Evolutionary conservation across 2,888 invertebrate species (phyloP).

Genomic region (Poecilus cupreus): DNA sequence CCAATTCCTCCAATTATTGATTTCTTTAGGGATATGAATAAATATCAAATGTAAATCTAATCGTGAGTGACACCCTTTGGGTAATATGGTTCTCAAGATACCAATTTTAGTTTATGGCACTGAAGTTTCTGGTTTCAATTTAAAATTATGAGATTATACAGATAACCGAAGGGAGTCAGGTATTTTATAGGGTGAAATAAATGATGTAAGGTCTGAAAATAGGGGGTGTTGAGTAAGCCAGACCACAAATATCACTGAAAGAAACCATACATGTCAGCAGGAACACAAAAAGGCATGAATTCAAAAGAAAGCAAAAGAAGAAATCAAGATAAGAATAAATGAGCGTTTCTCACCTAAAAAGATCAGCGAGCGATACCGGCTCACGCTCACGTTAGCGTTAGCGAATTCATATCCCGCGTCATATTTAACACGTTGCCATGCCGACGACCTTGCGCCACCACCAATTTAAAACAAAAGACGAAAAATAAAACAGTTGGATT

Average conservation of each 20-base stretch:
- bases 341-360: not conserved
- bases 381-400: not conserved
- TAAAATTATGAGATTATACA: not conserved
- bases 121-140: not conserved
- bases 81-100: no score
- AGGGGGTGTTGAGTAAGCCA: not conserved
- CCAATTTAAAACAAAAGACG: constrained; percentile 22
- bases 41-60: no score
- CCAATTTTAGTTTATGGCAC: no score
- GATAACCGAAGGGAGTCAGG: not conserved
- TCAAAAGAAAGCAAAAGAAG: not conserved
- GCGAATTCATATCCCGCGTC: not conserved
- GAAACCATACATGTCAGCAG: not conserved
- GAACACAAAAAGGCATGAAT: not conserved
- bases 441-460: not conserved
- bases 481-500: constrained; percentile 30
- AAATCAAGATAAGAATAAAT: constrained; percentile 26
- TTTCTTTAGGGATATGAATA: no score
- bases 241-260: not conserved
- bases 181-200: not conserved
- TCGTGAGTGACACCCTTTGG: no score
- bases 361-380: not conserved
- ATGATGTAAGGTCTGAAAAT: not conserved
- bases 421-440: constrained; percentile 9
- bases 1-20: no score